Evolutionary conservation across 2,888 invertebrate species (phyloP).

Genomic region (Mongoloraphidia duomilia): DNA sequence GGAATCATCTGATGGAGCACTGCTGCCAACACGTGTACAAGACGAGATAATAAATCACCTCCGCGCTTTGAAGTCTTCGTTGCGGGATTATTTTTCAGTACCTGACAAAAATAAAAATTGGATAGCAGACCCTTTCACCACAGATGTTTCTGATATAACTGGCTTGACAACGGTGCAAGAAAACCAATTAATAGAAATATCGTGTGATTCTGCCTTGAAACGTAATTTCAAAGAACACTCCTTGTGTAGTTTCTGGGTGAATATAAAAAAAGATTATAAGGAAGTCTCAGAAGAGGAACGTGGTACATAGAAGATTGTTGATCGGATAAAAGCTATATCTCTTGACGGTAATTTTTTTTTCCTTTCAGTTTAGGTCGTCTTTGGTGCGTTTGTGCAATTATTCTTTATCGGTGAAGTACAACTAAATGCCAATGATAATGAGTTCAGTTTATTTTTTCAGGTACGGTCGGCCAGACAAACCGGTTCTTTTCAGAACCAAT

Average conservation of each 20-base stretch:
- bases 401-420: no score
- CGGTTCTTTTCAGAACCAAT: no score
- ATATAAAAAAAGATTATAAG: constrained; percentile 7
- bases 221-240: constrained; percentile 6
- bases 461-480: no score
- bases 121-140: constrained; percentile 8
- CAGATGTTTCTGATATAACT: constrained; percentile 6
- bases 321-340: no score
- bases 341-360: no score
- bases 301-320: no score
- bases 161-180: constrained; percentile 1
- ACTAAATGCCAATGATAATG: no score
- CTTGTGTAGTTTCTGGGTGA: constrained; percentile 7
- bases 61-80: constrained; percentile 8
- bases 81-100: constrained; percentile 11
- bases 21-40: constrained; percentile 9
- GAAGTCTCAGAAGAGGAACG: constrained; percentile 6
- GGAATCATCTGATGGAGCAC: constrained; percentile 11
- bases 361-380: no score
- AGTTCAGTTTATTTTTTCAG: no score
- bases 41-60: constrained; percentile 9
- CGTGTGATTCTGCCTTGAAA: constrained; percentile 3
- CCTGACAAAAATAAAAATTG: constrained; percentile 10
- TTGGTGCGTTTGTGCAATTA: no score
- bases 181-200: constrained; percentile 9